These are phyloP conservation scores for Solea senegalensis DNA, from an alignment of 2,113 vertebrate species.

Conservation along the genomic window DNA sequence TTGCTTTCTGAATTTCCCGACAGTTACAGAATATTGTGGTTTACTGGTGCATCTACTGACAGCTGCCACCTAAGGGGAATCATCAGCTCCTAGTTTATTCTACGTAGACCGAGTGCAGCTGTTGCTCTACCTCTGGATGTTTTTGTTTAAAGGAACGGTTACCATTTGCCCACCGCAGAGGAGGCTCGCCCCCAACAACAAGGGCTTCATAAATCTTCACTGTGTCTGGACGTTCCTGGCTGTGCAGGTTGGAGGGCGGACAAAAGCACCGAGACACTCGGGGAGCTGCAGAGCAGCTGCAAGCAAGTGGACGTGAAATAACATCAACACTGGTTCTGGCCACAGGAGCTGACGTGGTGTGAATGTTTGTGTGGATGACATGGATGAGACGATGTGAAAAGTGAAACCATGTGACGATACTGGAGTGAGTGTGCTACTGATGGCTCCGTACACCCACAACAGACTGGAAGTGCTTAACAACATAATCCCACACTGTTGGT, in stretches of 20 bases:
- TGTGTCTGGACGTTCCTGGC: conserved; percentile 88
- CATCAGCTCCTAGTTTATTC: not conserved
- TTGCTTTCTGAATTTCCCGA: not conserved
- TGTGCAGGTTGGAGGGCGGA: conserved; percentile 85
- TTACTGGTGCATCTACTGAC: not conserved
- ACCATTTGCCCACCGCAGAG: conserved; percentile 82
- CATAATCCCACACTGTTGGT: no score
- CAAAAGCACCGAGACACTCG: conserved; percentile 88
- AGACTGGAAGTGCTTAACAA: no score
- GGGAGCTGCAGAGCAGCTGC: conserved; percentile 65
- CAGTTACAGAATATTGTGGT: not conserved
- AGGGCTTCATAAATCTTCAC: conserved; percentile 90
- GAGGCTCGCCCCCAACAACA: conserved; percentile 79
- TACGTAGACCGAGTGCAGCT: not conserved
- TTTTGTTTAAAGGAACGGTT: conserved; percentile 86
- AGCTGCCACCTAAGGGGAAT: not conserved
- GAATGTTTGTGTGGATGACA: conserved; percentile 4
- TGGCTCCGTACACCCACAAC: no score
- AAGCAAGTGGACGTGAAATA: conserved; percentile 83
- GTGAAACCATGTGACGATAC: not conserved
- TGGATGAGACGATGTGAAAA: conserved; percentile 55
- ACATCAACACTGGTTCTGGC: conserved; percentile 82
- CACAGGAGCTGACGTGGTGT: not conserved
- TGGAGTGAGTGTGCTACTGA: no score
- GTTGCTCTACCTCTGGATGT: conserved; percentile 72